A percentile compares a stretch with the other conserved stretches of the same genome.
Conservation (phyloP, 64 coral and sea anemone species). For the Stichodactyla helianthus region DNA sequence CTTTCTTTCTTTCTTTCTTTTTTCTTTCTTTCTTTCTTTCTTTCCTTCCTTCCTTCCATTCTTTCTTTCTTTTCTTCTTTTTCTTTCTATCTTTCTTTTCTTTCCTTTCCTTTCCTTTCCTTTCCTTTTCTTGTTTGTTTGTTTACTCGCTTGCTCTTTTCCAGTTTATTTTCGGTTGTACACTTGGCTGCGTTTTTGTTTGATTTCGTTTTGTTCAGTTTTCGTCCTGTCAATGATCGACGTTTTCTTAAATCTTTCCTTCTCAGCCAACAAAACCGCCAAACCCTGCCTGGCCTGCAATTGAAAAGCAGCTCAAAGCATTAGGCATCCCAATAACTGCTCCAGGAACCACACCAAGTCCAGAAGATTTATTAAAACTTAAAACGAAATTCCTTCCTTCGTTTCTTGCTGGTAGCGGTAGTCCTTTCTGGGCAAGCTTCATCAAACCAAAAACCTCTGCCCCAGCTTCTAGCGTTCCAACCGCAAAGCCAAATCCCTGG, state of each 20-base stretch:
- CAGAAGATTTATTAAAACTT: neutral
- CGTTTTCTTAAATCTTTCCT: neutral
- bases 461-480: neutral
- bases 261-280: neutral
- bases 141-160: too few species aligned
- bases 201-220: neutral
- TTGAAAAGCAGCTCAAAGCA: neutral
- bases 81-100: too few species aligned
- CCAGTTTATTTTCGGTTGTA: too few species aligned
- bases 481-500: neutral
- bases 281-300: neutral
- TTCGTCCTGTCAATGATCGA: neutral
- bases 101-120: too few species aligned
- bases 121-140: neutral
- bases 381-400: neutral
- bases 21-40: neutral
- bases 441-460: conserved; percentile 16
- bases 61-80: neutral
- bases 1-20: neutral
- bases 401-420: neutral
- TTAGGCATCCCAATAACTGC: neutral
- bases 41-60: neutral
- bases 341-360: neutral
- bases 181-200: too few species aligned
- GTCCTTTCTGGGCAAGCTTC: conserved; percentile 8